Base-by-base conservation (phyloP, 2,113 vertebrate species). In the Coryphaenoides rupestris region DNA sequence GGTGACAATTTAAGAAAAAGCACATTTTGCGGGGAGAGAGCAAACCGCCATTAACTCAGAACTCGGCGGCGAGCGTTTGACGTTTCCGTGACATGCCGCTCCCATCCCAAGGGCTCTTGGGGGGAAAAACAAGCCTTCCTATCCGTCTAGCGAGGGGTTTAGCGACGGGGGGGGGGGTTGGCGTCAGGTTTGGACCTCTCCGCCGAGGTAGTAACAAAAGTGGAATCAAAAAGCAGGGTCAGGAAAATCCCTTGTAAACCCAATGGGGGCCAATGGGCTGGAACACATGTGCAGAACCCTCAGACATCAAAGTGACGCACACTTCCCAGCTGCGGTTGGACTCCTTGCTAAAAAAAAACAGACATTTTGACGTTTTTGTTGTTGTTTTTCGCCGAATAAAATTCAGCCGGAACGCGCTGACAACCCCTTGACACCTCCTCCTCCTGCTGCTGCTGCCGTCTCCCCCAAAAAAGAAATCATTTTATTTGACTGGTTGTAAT, bases 231-330 rank as follows among this genome's bases (percentile, higher is more conserved):
- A 40, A 40, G 33, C 13, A 12, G 33, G 6, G 33, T 40, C 33
- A 40, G 5, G 53, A 54, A 60, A 55, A 63, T 52, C 28, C 24
- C 17, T 55, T 4, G 10, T 62, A 72, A 74, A 67, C 66, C 60
- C 66, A 63, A 54, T 45, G 19, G 55, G 19, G 55, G 71, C 66
- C 73, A 62, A 56, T 69, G 63, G 69, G 28, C 56, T 67, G 56
- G 55, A 40, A 69, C 60, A 66, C 47, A 23, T 63, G 52, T 50
- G 56, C n/a, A 26, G 15, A 58, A 40, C 33, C 33, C 4, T n/a
- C 63, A 55, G 21, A 28, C 73, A 75, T 68, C 26, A 75, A 83
- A 80, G 70, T 24, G n/a, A n/a, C 55, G 9, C 3, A 26, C 24
- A 40, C 33, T 40, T 40, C 9, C 9, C 33, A 40, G 33, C 33